A percentile compares a stretch with the other conserved stretches of the same genome.
These are phyloP conservation scores for Podarcis cretensis DNA, from an alignment of 2,113 vertebrate species.

Conservation along the genomic window DNA sequence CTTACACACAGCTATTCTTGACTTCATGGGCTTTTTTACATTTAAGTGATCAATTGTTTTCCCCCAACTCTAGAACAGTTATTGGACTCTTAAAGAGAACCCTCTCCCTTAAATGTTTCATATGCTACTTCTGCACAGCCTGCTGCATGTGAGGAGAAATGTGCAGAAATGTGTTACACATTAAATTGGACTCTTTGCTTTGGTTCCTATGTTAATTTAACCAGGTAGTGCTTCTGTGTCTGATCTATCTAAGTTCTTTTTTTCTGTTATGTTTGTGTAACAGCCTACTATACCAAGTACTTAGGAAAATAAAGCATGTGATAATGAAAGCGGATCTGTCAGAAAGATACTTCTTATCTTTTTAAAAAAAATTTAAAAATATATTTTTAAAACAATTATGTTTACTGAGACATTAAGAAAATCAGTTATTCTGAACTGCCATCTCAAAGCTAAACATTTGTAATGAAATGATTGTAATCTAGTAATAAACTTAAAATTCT, in stretches of 20 bases:
- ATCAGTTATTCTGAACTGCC: background rate
- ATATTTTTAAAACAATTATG: constrained; percentile 6
- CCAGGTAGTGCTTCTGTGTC: constrained; percentile 65
- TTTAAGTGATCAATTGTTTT: background rate
- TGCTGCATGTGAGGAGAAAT: constrained; percentile 27
- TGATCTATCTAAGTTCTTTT: constrained; percentile 30
- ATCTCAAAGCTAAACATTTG: background rate
- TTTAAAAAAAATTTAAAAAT: constrained; percentile 47
- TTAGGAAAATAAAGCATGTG: background rate
- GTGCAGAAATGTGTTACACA: constrained; percentile 65
- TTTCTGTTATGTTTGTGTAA: constrained; percentile 24
- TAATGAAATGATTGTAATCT: background rate
- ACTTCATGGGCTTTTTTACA: background rate
- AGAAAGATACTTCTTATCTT: constrained; percentile 48
- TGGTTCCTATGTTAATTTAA: constrained; percentile 42
- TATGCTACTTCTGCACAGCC: constrained; percentile 58
- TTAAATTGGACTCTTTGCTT: constrained; percentile 59
- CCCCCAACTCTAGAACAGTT: background rate
- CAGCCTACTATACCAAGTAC: constrained; percentile 15
- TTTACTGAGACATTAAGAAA: background rate
- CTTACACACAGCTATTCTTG: background rate
- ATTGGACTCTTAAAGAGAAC: constrained; percentile 17
- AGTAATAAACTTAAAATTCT: background rate
- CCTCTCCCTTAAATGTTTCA: constrained; percentile 18
- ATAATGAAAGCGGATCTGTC: constrained; percentile 46